phyloP scores from a whole-genome alignment of 2,888 invertebrate species.

The Bedellia somnulentella region DNA sequence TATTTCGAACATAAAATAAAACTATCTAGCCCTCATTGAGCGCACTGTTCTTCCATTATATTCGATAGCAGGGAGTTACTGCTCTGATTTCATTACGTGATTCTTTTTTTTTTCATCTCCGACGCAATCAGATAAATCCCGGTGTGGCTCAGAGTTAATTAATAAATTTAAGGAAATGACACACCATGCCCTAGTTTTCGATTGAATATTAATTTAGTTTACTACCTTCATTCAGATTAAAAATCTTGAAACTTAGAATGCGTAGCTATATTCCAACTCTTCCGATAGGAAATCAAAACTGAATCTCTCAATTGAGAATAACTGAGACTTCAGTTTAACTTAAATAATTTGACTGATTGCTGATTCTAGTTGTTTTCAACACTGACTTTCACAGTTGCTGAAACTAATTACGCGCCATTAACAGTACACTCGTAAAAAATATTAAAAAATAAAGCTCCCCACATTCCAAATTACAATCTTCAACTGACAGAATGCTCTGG shows the following conservation, averaged over 20 bases:
- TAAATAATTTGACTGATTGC: too few relatives aligned
- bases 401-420: too few relatives aligned
- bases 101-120: conserved; percentile 27
- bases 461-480: conserved; percentile 31
- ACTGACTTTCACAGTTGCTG: too few relatives aligned
- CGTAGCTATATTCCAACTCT: too few relatives aligned
- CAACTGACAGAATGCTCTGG: conserved; percentile 30
- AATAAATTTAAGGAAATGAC: conserved; percentile 49
- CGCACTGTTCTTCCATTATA: neutral
- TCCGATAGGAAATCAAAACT: conserved; percentile 2
- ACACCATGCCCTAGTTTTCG: too few relatives aligned
- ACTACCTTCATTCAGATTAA: too few relatives aligned
- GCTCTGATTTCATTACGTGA: conserved; percentile 40
- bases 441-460: conserved; percentile 6
- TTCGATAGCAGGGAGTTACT: conserved; percentile 17
- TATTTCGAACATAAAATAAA: neutral
- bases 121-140: conserved; percentile 40
- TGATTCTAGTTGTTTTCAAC: too few relatives aligned
- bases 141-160: conserved; percentile 40
- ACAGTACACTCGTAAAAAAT: neutral
- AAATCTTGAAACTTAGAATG: too few relatives aligned
- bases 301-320: too few relatives aligned
- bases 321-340: too few relatives aligned
- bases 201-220: too few relatives aligned
- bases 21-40: neutral